phyloP scores from a whole-genome alignment of 2,888 invertebrate species.

The Hoplodrina ambigua region DNA sequence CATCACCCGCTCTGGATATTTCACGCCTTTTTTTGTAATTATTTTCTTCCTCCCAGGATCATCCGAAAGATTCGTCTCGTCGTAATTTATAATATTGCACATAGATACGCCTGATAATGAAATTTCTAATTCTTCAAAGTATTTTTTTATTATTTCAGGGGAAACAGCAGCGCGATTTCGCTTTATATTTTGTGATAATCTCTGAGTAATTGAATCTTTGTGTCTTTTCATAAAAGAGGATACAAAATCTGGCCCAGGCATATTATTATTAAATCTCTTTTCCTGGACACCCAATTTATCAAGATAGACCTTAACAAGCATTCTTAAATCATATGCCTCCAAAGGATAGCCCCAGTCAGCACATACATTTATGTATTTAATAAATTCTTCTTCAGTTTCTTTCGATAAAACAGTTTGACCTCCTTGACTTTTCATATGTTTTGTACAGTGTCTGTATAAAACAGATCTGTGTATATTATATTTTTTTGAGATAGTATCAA shows the following conservation, averaged over 20 bases:
- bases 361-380: too few relatives aligned
- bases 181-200: slow-evolving; percentile 42
- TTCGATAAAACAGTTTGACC: too few relatives aligned
- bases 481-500: too few relatives aligned
- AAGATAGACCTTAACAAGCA: slow-evolving; percentile 40
- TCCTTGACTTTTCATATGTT: too few relatives aligned
- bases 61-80: slow-evolving; percentile 54
- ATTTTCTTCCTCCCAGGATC: slow-evolving; percentile 47
- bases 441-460: too few relatives aligned
- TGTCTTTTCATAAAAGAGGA: slow-evolving; percentile 35
- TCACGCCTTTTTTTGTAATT: slow-evolving; percentile 42
- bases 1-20: slow-evolving; percentile 46
- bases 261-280: slow-evolving; percentile 42
- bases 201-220: slow-evolving; percentile 31
- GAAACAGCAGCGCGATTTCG: slow-evolving; percentile 34
- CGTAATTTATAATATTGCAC: slow-evolving; percentile 53
- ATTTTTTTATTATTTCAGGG: slow-evolving; percentile 31
- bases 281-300: slow-evolving; percentile 39
- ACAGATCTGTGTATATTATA: too few relatives aligned
- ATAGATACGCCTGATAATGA: slow-evolving; percentile 32
- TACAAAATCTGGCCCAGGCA: slow-evolving; percentile 38
- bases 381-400: too few relatives aligned
- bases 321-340: slow-evolving; percentile 39
- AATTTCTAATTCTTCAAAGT: slow-evolving; percentile 41
- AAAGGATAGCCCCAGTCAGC: slow-evolving; percentile 48